These are phyloP conservation scores for Acestrorhynchus altus DNA, from an alignment of 2,797 vertebrate species.

Conservation along the genomic window DNA sequence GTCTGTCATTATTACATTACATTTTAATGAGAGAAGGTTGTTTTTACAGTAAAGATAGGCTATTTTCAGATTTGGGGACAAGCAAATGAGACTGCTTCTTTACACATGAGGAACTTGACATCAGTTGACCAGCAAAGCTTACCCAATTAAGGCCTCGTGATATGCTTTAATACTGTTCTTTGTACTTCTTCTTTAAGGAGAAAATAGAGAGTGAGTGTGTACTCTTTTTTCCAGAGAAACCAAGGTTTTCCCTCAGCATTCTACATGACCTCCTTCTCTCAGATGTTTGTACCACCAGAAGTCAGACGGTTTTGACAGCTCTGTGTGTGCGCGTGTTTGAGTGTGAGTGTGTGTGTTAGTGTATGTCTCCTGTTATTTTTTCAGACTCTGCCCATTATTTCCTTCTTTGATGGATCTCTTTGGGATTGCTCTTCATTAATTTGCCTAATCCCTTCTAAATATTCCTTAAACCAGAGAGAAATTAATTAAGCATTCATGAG, in stretches of 20 bases:
- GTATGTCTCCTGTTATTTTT: slow-evolving; percentile 36
- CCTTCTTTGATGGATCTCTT: slow-evolving; percentile 61
- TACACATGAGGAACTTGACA: slow-evolving; percentile 11
- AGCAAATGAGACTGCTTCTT: not conserved
- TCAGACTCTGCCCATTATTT: slow-evolving; percentile 14
- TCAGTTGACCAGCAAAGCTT: not conserved
- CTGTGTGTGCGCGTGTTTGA: slow-evolving; percentile 12
- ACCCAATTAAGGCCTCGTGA: not conserved
- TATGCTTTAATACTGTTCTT: slow-evolving; percentile 4
- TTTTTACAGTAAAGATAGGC: slow-evolving; percentile 16
- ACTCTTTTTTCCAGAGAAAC: slow-evolving; percentile 20
- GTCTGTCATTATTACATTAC: not conserved
- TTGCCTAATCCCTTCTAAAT: slow-evolving; percentile 60
- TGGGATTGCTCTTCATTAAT: slow-evolving; percentile 55
- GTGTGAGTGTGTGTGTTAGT: slow-evolving; percentile 13
- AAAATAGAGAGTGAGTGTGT: slow-evolving; percentile 6
- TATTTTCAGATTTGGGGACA: not conserved
- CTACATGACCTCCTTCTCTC: slow-evolving; percentile 16
- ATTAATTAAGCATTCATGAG: slow-evolving; percentile 39
- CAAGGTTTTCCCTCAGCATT: slow-evolving; percentile 22
- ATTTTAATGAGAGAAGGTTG: not conserved
- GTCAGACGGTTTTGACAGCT: slow-evolving; percentile 35
- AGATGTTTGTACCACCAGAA: slow-evolving; percentile 28
- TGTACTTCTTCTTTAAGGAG: not conserved
- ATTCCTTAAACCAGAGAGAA: slow-evolving; percentile 52